These are phyloP conservation scores for Polyommatus icarus DNA, from an alignment of 2,888 invertebrate species.

Conservation along the genomic window DNA sequence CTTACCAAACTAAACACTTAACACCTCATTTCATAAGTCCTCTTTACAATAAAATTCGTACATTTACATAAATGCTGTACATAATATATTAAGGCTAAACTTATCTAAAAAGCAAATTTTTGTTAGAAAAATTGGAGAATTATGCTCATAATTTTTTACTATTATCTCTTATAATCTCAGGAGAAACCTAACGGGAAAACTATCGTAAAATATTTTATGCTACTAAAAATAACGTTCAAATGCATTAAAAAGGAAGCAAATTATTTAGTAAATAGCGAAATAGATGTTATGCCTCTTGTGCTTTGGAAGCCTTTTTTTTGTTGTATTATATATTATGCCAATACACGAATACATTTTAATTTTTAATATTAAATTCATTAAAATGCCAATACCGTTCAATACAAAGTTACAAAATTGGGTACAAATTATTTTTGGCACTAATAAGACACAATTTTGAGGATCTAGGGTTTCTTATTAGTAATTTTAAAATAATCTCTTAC, in stretches of 20 bases:
- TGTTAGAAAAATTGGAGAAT: neutral
- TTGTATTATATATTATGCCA: neutral
- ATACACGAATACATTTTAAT: neutral
- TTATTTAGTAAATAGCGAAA: neutral
- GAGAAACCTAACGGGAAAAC: neutral
- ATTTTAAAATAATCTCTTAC: neutral
- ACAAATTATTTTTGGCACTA: constrained; percentile 61
- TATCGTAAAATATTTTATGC: neutral
- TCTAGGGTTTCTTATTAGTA: constrained; percentile 36
- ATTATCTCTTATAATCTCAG: neutral
- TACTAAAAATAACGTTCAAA: neutral
- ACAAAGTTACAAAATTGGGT: constrained; percentile 51
- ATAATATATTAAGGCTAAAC: constrained; percentile 12
- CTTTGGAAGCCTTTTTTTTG: neutral
- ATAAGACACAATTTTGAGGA: constrained; percentile 60
- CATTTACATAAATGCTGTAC: constrained; percentile 30
- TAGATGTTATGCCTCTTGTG: neutral
- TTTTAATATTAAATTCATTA: constrained; percentile 20
- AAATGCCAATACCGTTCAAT: constrained; percentile 38
- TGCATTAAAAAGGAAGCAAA: neutral
- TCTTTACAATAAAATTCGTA: constrained; percentile 17
- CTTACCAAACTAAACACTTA: neutral
- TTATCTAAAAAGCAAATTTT: neutral
- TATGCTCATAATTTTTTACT: neutral
- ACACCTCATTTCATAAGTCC: neutral